A percentile compares a stretch with the other conserved stretches of the same genome.
Conservation (phyloP, 2,888 invertebrate genomes). For the Trissoscelio sp. region DNA sequence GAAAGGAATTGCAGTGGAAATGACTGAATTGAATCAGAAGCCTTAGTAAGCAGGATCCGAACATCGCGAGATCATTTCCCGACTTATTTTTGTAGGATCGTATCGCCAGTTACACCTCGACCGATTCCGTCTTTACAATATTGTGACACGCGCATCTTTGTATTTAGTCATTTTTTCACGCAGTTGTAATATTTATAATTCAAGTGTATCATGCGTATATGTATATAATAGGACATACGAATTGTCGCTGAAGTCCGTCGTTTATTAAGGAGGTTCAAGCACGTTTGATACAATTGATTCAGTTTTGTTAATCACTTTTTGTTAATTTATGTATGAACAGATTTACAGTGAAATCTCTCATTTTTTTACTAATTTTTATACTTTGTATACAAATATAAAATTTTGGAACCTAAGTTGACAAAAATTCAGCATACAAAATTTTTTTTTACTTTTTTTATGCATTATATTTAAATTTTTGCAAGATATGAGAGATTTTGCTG, state of each 20-base stretch:
- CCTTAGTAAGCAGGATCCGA: conserved; percentile 62
- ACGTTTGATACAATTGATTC: not conserved
- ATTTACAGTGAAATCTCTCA: not conserved
- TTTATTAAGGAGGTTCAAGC: conserved; percentile 25
- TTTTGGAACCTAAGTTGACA: too few species aligned
- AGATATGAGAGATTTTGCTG: too few species aligned
- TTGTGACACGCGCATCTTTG: conserved; percentile 65
- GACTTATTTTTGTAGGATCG: conserved; percentile 75
- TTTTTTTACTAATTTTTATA: too few species aligned
- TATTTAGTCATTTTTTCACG: conserved; percentile 72
- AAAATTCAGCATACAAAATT: too few species aligned
- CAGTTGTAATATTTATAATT: conserved; percentile 71
- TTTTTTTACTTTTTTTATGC: too few species aligned
- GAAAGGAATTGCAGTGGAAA: conserved; percentile 69
- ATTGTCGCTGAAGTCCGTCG: conserved; percentile 51
- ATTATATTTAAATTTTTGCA: too few species aligned
- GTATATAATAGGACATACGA: conserved; percentile 68
- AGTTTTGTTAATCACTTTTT: not conserved
- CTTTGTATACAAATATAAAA: too few species aligned
- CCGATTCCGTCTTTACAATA: conserved; percentile 69
- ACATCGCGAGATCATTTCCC: conserved; percentile 63
- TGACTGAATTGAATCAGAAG: conserved; percentile 68
- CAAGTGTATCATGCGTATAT: conserved; percentile 74
- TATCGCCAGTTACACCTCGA: conserved; percentile 46
- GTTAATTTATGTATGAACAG: not conserved